Evolutionary conservation across 1,140 invertebrate species (phyloP).

Genomic region (Temnothorax curvispinosus): DNA sequence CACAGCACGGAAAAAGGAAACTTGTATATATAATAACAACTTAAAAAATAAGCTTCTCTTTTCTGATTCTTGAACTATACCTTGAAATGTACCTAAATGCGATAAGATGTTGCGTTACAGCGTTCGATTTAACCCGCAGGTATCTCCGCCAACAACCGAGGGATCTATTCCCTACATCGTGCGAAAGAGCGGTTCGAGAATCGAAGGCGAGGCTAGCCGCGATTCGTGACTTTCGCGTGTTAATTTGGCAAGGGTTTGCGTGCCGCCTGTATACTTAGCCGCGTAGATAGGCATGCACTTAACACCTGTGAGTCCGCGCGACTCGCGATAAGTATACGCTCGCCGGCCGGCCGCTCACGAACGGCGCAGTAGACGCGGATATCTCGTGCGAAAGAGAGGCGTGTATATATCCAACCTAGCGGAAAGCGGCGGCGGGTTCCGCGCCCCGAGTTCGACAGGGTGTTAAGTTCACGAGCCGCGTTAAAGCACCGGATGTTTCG

Average conservation of each 20-base stretch:
- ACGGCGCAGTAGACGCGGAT: conserved; percentile 12
- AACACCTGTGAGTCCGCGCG: conserved; percentile 61
- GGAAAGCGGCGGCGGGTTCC: conserved; percentile 24
- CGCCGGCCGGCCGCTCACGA: background rate
- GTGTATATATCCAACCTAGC: conserved; percentile 28
- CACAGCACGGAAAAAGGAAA: background rate
- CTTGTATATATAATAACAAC: background rate
- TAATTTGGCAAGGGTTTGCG: conserved; percentile 61
- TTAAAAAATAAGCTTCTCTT: background rate
- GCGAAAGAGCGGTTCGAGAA: conserved; percentile 22
- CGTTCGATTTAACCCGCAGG: conserved; percentile 5
- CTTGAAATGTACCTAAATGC: background rate
- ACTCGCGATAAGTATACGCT: conserved; percentile 62
- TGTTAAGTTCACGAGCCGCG: conserved; percentile 55
- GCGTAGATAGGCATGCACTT: conserved; percentile 63
- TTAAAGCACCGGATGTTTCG: conserved; percentile 54
- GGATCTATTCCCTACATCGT: conserved; percentile 14
- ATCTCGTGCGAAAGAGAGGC: conserved; percentile 24
- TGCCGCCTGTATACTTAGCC: conserved; percentile 55
- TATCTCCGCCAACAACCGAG: background rate
- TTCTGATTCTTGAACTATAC: background rate
- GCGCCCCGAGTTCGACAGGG: conserved; percentile 14
- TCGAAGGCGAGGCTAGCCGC: conserved; percentile 45
- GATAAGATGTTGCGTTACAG: background rate
- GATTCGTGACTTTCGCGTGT: conserved; percentile 62